phyloP scores from a whole-genome alignment of 2,888 invertebrate species.

The Carcina quercana region DNA sequence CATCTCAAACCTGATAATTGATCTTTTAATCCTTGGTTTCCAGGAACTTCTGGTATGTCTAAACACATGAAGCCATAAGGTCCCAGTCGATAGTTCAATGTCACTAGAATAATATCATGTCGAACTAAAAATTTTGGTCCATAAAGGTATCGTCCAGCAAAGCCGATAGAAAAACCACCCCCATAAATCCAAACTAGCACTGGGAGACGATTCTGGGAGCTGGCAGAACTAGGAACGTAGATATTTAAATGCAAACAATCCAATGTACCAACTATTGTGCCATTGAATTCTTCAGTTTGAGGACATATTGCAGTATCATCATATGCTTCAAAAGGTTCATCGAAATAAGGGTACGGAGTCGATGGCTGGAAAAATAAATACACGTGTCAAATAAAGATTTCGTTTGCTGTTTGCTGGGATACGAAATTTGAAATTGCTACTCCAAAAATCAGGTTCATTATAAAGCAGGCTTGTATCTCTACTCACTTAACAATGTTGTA shows the following conservation, averaged over 20 bases:
- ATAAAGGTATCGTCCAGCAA: constrained; percentile 19
- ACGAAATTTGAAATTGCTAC: no score
- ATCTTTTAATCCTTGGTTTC: constrained; percentile 48
- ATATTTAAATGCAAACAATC: constrained; percentile 39
- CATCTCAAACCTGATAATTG: constrained; percentile 38
- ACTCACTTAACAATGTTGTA: no score
- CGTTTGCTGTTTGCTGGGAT: no score
- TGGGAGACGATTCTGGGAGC: constrained; percentile 26
- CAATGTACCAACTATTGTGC: constrained; percentile 21
- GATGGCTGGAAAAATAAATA: constrained; percentile 1
- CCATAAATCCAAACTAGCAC: constrained; percentile 42
- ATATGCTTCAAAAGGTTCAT: constrained; percentile 28
- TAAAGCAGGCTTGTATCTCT: no score
- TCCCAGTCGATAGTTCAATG: constrained; percentile 37
- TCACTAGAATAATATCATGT: constrained; percentile 39
- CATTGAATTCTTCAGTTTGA: constrained; percentile 25
- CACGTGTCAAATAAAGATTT: no score
- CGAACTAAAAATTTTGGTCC: constrained; percentile 35
- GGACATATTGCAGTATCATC: constrained; percentile 37
- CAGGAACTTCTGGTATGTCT: constrained; percentile 32
- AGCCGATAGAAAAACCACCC: constrained; percentile 30
- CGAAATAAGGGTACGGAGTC: neutral
- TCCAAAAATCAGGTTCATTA: no score
- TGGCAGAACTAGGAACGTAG: constrained; percentile 32
- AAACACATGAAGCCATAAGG: constrained; percentile 49